These are phyloP conservation scores for Zaprionus nigranus DNA, from an alignment of 1,140 invertebrate genomes.

Conservation along the genomic window DNA sequence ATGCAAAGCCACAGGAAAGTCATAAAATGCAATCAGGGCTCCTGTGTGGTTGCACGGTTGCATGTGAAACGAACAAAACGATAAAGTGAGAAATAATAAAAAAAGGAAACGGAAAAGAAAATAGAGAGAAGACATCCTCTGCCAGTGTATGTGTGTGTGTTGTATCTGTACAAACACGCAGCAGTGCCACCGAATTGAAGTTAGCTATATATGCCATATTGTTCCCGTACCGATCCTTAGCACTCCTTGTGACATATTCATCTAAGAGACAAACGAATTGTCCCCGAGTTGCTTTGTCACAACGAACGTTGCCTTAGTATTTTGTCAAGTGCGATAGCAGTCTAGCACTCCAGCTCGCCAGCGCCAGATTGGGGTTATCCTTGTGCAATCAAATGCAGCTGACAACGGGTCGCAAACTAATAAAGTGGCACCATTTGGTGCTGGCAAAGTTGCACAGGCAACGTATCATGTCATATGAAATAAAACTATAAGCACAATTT, in stretches of 20 bases:
- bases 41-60: slow-evolving; percentile 8
- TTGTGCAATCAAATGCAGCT: slow-evolving; percentile 13
- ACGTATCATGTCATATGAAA: background rate
- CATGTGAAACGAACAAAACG: slow-evolving; percentile 4
- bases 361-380: background rate
- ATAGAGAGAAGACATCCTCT: slow-evolving; percentile 33
- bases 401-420: background rate
- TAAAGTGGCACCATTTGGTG: background rate
- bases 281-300: slow-evolving; percentile 11
- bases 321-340: slow-evolving; percentile 18
- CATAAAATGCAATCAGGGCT: slow-evolving; percentile 57
- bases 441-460: background rate
- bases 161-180: too few relatives aligned
- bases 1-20: slow-evolving; percentile 31
- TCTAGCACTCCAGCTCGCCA: background rate
- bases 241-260: slow-evolving; percentile 29
- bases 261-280: slow-evolving; percentile 13
- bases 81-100: slow-evolving; percentile 5
- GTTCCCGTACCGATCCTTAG: background rate
- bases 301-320: slow-evolving; percentile 6
- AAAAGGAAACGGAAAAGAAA: background rate
- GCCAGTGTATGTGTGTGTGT: slow-evolving; percentile 8
- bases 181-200: too few relatives aligned
- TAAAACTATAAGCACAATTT: background rate
- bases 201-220: background rate